phyloP scores from a whole-genome alignment of 1,140 invertebrate genomes.

The Nebria ingens region DNA sequence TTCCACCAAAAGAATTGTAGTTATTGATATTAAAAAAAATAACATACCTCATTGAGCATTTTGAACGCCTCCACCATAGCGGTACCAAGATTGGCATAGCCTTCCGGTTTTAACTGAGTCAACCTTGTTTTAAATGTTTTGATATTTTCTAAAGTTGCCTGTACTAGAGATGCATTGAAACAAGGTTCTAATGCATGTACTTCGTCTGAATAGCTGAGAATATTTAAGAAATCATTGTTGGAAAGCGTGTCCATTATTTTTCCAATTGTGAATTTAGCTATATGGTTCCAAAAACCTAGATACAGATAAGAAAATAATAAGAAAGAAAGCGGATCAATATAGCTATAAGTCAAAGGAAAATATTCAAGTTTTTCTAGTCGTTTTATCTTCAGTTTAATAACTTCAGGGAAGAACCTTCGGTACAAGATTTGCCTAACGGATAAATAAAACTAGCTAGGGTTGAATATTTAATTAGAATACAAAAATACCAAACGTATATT shows the following conservation, averaged over 20 bases:
- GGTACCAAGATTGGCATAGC: slow-evolving; percentile 75
- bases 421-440: too few species aligned
- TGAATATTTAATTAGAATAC: too few species aligned
- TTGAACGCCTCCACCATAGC: slow-evolving; percentile 82
- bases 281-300: slow-evolving; percentile 44
- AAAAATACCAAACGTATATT: too few species aligned
- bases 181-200: slow-evolving; percentile 63
- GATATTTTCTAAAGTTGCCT: slow-evolving; percentile 89
- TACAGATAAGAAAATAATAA: slow-evolving; percentile 1
- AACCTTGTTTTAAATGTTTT: slow-evolving; percentile 62
- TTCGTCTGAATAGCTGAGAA: slow-evolving; percentile 64
- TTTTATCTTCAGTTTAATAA: too few species aligned
- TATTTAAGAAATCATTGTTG: slow-evolving; percentile 95
- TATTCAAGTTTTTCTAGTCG: background rate
- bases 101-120: slow-evolving; percentile 54
- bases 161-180: slow-evolving; percentile 71
- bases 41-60: slow-evolving; percentile 57
- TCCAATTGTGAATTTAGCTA: slow-evolving; percentile 59
- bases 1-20: too few species aligned
- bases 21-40: background rate
- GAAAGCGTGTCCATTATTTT: slow-evolving; percentile 90
- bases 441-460: too few species aligned
- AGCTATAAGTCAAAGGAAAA: background rate
- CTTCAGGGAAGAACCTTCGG: too few species aligned
- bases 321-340: too few species aligned